phyloP scores from a whole-genome alignment of 2,797 vertebrate genomes.

The Helostoma temminkii region DNA sequence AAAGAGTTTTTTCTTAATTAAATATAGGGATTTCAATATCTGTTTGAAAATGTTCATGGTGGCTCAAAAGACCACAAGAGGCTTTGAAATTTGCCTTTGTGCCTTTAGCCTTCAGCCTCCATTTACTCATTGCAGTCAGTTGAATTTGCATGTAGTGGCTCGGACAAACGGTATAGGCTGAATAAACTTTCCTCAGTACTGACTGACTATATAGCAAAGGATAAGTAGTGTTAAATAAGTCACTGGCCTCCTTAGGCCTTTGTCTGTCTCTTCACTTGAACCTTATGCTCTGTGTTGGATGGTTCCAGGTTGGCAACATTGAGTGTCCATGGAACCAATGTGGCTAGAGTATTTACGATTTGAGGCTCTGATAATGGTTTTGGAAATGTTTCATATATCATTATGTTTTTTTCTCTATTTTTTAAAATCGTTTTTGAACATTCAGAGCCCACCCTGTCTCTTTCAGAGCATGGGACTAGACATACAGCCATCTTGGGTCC shows the following conservation, averaged over 20 bases:
- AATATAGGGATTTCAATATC: neutral
- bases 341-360: neutral
- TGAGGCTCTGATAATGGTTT: neutral
- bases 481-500: neutral
- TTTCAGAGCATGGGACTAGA: neutral
- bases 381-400: neutral
- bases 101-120: neutral
- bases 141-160: neutral
- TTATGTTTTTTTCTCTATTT: neutral
- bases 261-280: neutral
- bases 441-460: too few species aligned
- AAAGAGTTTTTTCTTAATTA: neutral
- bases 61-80: neutral
- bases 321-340: too few species aligned
- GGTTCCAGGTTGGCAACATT: neutral
- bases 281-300: neutral
- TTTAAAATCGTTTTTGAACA: too few species aligned
- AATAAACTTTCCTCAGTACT: neutral
- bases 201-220: neutral
- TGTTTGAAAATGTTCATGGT: constrained; percentile 1
- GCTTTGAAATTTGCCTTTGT: neutral
- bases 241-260: too few species aligned
- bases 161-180: too few species aligned
- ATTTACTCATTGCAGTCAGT: neutral
- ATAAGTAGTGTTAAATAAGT: constrained; percentile 4